A percentile compares a stretch with the other conserved stretches of the same genome.
These are phyloP conservation scores for Pseudococcus viburni DNA, from an alignment of 2,888 invertebrate genomes.

Conservation along the genomic window DNA sequence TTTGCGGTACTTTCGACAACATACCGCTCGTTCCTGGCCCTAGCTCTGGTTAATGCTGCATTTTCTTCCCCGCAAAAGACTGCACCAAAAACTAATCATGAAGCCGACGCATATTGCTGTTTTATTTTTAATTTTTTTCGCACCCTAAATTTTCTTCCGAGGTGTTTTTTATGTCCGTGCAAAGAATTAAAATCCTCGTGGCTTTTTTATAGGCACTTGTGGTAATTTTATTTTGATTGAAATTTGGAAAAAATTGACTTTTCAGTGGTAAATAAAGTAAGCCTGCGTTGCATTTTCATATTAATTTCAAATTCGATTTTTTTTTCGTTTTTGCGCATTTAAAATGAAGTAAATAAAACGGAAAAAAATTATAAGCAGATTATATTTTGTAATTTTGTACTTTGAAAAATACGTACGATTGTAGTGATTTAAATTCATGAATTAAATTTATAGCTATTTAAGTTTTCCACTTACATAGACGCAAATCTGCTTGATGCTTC, in stretches of 20 bases:
- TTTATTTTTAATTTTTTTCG: slow-evolving; percentile 35
- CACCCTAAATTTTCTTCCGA: neutral
- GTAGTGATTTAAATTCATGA: neutral
- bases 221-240: neutral
- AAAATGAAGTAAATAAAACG: neutral
- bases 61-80: slow-evolving; percentile 62
- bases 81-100: slow-evolving; percentile 65
- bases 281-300: too few species aligned
- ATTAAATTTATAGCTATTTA: neutral
- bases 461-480: neutral
- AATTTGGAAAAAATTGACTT: neutral
- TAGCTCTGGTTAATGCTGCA: slow-evolving; percentile 56
- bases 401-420: neutral
- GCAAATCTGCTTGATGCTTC: neutral
- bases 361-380: neutral
- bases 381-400: neutral
- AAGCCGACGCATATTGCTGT: slow-evolving; percentile 41
- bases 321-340: neutral
- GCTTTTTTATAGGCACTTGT: neutral
- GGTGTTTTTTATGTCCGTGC: neutral
- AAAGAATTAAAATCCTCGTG: neutral
- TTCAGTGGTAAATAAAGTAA: too few species aligned
- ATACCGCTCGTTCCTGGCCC: slow-evolving; percentile 38
- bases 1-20: slow-evolving; percentile 70
- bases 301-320: neutral